Percentiles rank a stretch among this genome's conserved stretches.
phyloP scores from a whole-genome alignment of 2,888 invertebrate genomes.

The Trachelus stipa region DNA sequence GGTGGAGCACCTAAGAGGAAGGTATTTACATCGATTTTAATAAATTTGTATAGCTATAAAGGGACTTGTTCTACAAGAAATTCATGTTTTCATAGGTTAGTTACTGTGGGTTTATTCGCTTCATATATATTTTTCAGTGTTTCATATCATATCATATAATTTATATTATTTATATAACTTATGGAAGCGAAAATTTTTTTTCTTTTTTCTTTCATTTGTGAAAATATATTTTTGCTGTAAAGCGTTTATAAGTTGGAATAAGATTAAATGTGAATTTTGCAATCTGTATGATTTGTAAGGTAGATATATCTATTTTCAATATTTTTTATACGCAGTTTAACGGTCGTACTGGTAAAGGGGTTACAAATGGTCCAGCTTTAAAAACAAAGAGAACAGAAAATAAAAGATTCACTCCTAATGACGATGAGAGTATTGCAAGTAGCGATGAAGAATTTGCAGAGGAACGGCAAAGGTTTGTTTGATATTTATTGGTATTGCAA shows the following conservation, averaged over 20 bases:
- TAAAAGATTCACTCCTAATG: conserved; percentile 37
- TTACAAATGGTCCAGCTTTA: conserved; percentile 23
- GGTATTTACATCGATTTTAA: conserved; percentile 35
- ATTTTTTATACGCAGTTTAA: conserved; percentile 34
- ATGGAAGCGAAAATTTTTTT: not conserved
- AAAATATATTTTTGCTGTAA: not conserved
- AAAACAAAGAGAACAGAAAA: conserved; percentile 37
- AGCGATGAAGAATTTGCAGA: conserved; percentile 62
- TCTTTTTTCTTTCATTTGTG: not conserved
- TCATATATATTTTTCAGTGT: not conserved
- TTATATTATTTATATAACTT: not conserved
- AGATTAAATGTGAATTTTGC: not conserved
- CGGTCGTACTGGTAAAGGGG: conserved; percentile 26
- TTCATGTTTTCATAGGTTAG: conserved; percentile 2
- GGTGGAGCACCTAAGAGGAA: conserved; percentile 47
- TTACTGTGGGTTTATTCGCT: not conserved
- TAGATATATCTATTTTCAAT: not conserved
- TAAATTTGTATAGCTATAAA: conserved; percentile 5
- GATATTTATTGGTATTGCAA: not conserved
- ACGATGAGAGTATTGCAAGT: conserved; percentile 61
- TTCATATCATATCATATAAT: not conserved
- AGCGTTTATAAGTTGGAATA: not conserved
- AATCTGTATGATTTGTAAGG: conserved; percentile 2
- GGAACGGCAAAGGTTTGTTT: conserved; percentile 41
- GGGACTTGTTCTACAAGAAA: not conserved